phyloP scores from a whole-genome alignment of 2,113 vertebrate genomes.

The Phyllostomus hastatus region DNA sequence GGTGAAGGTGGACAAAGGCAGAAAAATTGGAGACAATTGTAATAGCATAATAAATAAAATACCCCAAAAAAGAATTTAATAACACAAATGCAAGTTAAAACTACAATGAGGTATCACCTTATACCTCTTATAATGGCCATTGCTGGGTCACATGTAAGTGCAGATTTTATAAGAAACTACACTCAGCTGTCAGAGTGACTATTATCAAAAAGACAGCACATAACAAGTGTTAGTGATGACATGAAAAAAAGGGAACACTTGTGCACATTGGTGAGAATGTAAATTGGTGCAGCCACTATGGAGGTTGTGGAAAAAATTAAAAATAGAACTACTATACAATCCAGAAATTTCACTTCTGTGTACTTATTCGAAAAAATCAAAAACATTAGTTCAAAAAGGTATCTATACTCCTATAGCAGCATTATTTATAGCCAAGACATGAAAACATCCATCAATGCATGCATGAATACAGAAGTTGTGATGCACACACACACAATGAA shows the following conservation, averaged over 20 bases:
- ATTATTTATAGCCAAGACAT: background rate
- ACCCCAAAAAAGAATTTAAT: background rate
- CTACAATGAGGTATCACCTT: background rate
- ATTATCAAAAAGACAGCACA: background rate
- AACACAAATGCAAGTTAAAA: background rate
- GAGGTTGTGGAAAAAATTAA: background rate
- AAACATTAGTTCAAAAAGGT: background rate
- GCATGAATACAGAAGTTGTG: background rate
- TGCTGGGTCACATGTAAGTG: background rate
- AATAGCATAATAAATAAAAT: too few relatives aligned
- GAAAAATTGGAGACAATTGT: too few relatives aligned
- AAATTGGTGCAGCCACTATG: background rate
- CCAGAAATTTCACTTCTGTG: background rate
- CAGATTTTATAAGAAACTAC: background rate
- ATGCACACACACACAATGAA: background rate
- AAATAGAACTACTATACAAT: background rate
- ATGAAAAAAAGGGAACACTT: too few relatives aligned
- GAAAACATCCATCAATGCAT: background rate
- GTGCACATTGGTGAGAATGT: background rate
- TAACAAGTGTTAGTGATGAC: background rate
- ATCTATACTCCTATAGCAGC: background rate
- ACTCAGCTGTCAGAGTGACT: background rate
- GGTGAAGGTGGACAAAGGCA: too few relatives aligned
- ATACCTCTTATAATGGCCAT: background rate
- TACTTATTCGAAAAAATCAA: background rate